Base-by-base conservation (phyloP, 2,797 vertebrate genomes). In the Acanthopagrus latus region DNA sequence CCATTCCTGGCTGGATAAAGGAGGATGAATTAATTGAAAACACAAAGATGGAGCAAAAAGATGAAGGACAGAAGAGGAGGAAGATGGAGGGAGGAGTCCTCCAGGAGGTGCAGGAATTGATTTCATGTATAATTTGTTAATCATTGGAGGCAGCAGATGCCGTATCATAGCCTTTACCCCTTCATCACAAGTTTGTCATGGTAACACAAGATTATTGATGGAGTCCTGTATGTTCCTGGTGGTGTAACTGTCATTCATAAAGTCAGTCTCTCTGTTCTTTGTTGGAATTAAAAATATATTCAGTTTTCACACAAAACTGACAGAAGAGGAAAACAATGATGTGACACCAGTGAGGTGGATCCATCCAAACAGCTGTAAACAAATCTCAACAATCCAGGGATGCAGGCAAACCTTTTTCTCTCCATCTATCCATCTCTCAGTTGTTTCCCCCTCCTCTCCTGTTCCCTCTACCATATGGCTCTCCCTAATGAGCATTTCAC, bases 51-150 rank as follows among this genome's bases (percentile, higher is more conserved):
- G 5, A 54, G 20, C 14, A 27, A 54, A 71, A 62, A 66, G 18
- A 46, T 12, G 13, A 54, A 13, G 23, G 27, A 65, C 5, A 38
- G 63, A 41, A 16, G 51, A 46, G 57, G 29, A 64, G 64, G 62
- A 25, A 57, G 65, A 21, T 17, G 58, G 63, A 56, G 65, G 67
- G 72, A 94, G 95, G 96, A 95, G 93, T 91, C 95, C 94, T 94
- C 89, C 90, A 93, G 95, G 93, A 96, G 94, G 96, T 92, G 95
- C 92, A 95, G 94, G 94, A 95, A 96, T 96, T 95, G 95, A 96
- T 96, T 96, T 97, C 93, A 95, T 96, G 95, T 96, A 94, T 96
- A 96, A 96, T 97, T 96, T 96, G 96, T 96, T 97, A 96, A 95
- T 96, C 93, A 95, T 94, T 93, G 88, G 94, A 95, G 94, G 95